These are phyloP conservation scores for Lottia scabra DNA, from an alignment of 2,888 invertebrate genomes.

Conservation along the genomic window DNA sequence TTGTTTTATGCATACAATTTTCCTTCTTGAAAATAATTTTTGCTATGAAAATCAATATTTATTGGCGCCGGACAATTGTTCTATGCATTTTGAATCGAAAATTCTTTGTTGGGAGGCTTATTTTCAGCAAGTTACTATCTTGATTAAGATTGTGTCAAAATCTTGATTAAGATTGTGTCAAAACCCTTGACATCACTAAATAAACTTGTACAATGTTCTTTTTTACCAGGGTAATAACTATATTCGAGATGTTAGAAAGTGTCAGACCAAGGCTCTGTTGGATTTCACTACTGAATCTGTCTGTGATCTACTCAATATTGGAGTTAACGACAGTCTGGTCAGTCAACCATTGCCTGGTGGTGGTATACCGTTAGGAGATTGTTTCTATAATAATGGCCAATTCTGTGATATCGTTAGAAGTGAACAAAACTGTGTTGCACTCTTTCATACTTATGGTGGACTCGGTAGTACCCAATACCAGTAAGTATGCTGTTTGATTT, in stretches of 20 bases:
- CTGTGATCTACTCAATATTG: not conserved
- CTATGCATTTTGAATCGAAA: too few relatives aligned
- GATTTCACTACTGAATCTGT: not conserved
- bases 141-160: too few relatives aligned
- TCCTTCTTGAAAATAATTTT: too few relatives aligned
- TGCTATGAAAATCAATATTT: too few relatives aligned
- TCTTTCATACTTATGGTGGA: not conserved
- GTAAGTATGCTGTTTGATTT: not conserved
- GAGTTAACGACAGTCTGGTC: not conserved
- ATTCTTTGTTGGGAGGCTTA: too few relatives aligned
- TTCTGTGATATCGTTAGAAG: slow-evolving; percentile 2
- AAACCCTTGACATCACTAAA: too few relatives aligned
- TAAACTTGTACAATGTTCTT: too few relatives aligned
- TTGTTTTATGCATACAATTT: too few relatives aligned
- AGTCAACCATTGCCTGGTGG: not conserved
- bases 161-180: too few relatives aligned
- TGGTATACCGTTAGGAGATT: not conserved
- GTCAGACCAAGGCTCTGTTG: not conserved
- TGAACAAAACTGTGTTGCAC: slow-evolving; percentile 1
- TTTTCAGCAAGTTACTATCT: too few relatives aligned
- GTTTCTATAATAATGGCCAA: not conserved
- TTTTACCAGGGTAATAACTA: not conserved
- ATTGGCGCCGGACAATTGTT: too few relatives aligned
- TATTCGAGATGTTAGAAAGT: not conserved
- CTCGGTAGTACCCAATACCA: not conserved